These are phyloP conservation scores for Dendrolimus kikuchii DNA, from an alignment of 1,140 invertebrate species.

Conservation along the genomic window DNA sequence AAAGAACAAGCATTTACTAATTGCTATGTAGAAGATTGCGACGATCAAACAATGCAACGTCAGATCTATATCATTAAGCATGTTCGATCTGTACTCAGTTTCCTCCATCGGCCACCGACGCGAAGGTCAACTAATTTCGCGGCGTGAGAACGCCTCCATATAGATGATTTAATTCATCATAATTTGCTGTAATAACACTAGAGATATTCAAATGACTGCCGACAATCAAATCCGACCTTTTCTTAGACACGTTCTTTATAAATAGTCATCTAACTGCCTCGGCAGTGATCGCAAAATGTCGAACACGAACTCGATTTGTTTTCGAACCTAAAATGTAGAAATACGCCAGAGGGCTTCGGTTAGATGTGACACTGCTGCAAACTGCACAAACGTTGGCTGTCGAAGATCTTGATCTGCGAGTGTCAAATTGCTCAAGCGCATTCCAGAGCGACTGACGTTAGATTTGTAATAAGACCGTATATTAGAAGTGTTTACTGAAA, in stretches of 20 bases:
- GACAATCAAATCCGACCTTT: conserved; percentile 70
- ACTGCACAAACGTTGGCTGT: too few species aligned
- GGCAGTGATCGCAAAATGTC: conserved; percentile 61
- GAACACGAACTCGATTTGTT: conserved; percentile 65
- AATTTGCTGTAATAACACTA: conserved; percentile 65
- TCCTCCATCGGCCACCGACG: conserved; percentile 28
- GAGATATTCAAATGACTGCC: conserved; percentile 67
- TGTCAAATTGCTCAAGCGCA: conserved; percentile 14
- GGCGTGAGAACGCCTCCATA: conserved; percentile 58
- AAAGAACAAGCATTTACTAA: conserved; percentile 14
- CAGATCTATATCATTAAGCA: conserved; percentile 14
- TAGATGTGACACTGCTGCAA: too few species aligned
- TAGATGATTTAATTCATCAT: conserved; percentile 65
- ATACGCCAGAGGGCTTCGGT: conserved; percentile 14
- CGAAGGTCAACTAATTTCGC: conserved; percentile 61
- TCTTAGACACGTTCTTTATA: conserved; percentile 68
- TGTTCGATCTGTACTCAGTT: conserved; percentile 15
- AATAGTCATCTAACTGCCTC: conserved; percentile 62
- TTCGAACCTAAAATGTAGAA: conserved; percentile 52
- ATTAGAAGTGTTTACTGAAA: conserved; percentile 43
- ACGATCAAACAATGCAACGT: conserved; percentile 11
- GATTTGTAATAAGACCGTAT: conserved; percentile 17
- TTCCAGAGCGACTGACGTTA: conserved; percentile 15
- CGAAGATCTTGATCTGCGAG: conserved; percentile 7
- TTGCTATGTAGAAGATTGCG: conserved; percentile 11